These are phyloP conservation scores for Junonia oenone DNA, from an alignment of 2,888 invertebrate genomes.

Conservation along the genomic window DNA sequence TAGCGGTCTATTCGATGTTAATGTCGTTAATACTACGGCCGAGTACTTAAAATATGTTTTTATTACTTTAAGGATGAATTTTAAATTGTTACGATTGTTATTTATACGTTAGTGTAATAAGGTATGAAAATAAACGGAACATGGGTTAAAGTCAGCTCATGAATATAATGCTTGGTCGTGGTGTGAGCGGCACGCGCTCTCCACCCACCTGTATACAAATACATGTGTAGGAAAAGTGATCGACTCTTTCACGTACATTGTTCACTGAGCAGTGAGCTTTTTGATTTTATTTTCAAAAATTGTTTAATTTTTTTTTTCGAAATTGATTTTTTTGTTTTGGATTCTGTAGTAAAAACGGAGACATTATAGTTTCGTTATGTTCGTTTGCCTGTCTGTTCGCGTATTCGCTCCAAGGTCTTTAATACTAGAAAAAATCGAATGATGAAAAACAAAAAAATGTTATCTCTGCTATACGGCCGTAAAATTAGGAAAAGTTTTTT, in stretches of 20 bases:
- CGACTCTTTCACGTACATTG: constrained; percentile 17
- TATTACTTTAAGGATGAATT: constrained; percentile 16
- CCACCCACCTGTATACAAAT: constrained; percentile 33
- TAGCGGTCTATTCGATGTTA: constrained; percentile 32
- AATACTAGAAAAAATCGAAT: no score
- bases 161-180: constrained; percentile 12
- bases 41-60: constrained; percentile 23
- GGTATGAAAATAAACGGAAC: constrained; percentile 7
- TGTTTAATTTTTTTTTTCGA: no score
- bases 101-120: constrained; percentile 11
- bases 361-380: no score
- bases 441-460: no score
- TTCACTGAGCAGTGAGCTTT: constrained; percentile 1
- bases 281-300: not conserved
- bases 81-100: constrained; percentile 20
- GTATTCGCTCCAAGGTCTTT: no score
- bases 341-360: no score
- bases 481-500: no score
- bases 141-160: constrained; percentile 11
- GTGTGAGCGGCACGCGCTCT: constrained; percentile 38
- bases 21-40: constrained; percentile 15
- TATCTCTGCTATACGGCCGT: no score
- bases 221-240: constrained; percentile 18
- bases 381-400: no score
- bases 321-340: no score